Base-by-base conservation (phyloP, 2,888 invertebrate genomes). In the Gasteruption jaculator region DNA sequence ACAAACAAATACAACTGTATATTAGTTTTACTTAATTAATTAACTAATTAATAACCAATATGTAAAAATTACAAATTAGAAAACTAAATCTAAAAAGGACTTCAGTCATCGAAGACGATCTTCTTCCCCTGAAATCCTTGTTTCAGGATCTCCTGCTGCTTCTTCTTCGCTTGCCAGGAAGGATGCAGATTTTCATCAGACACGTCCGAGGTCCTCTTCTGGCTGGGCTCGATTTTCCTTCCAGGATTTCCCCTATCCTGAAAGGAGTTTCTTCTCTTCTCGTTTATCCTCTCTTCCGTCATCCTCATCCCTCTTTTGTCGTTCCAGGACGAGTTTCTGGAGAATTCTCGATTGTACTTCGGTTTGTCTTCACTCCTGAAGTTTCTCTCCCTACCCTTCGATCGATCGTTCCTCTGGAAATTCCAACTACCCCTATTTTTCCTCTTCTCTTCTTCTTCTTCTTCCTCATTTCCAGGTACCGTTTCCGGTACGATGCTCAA, bases 41-140 rank as follows among this genome's bases (percentile, higher is more conserved):
- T 43, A 34, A 46, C 19, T 22, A 41, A n/a, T 43, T 20, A 38
- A 41, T 20, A 33, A 26, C 15, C 34, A 16, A 3, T 45, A 41
- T 48, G 8, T 43, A 46, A 39, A 39, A 12, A 45, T 30, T 37
- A 16, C 12, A 10, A 18, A 38, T 26, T n/a, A n/a, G n/a, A n/a
- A n/a, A n/a, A n/a, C n/a, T n/a, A n/a, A n/a, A n/a, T n/a, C n/a
- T n/a, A n/a, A n/a, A n/a, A n/a, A n/a, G n/a, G 7, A 22, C 18
- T 39, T 29, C 45, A 54, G 50, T 58, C 54, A 6, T 49, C 52
- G 24, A 70, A 70, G 18, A 66, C 54, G 40, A 66, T 68, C 47
- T 66, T 71, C 41, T 68, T 69, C 1, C 70, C 70, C 48, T 68
- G 66, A 43, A 69, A 68, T 26, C 63, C 67, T 51, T 57, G 50